phyloP scores from a whole-genome alignment of 2,797 vertebrate species.

The Sebastes steindachneri region DNA sequence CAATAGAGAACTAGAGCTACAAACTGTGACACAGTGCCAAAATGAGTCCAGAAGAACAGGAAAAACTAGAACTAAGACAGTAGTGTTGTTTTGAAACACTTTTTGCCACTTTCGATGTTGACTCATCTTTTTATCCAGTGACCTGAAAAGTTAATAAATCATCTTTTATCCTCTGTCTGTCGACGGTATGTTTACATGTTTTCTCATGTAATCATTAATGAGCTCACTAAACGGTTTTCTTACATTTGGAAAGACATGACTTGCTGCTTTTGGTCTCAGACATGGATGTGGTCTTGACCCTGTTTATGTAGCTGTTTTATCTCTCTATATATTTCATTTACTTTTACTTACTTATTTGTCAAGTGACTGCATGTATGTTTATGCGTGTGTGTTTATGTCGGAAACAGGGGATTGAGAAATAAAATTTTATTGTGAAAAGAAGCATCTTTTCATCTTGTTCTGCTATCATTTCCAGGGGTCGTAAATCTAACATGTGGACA shows the following conservation, averaged over 20 bases:
- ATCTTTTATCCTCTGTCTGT: not conserved
- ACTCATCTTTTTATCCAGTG: not conserved
- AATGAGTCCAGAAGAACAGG: too few species aligned
- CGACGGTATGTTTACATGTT: fast-evolving
- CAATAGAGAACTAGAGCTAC: too few species aligned
- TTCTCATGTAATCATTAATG: not conserved
- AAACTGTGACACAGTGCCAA: too few species aligned
- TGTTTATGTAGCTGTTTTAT: not conserved
- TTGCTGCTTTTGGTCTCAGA: not conserved
- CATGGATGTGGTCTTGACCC: not conserved
- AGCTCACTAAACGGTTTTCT: not conserved
- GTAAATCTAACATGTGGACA: not conserved
- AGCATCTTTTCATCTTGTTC: too few species aligned
- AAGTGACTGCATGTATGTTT: not conserved
- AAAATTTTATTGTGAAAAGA: not conserved
- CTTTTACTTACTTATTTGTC: too few species aligned
- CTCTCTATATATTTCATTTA: not conserved
- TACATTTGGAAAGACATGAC: not conserved
- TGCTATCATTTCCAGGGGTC: not conserved
- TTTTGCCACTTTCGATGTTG: not conserved
- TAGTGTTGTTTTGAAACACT: not conserved
- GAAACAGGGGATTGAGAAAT: not conserved
- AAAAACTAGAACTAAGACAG: too few species aligned
- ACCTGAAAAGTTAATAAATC: constrained; percentile 2
- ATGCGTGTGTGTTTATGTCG: not conserved